These are phyloP conservation scores for Zenarchopterus dispar DNA, from an alignment of 2,797 vertebrate genomes.

Conservation along the genomic window DNA sequence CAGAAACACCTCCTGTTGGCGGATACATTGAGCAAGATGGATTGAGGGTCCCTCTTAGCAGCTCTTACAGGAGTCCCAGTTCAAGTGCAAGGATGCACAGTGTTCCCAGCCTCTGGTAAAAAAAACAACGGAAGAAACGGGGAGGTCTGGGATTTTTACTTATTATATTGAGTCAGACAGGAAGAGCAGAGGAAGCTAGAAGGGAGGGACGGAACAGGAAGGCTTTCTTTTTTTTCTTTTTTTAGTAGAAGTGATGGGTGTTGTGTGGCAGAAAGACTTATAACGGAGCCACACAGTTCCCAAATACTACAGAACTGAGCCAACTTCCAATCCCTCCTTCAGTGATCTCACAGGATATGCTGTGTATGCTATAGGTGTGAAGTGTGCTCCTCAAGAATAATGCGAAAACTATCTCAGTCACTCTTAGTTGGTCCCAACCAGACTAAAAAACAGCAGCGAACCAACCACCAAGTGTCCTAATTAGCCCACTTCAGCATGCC, in stretches of 20 bases:
- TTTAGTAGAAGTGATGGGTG: constrained; percentile 60
- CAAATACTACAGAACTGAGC: constrained; percentile 1
- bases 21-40: not conserved
- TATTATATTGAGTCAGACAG: constrained; percentile 72
- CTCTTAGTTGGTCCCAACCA: constrained; percentile 43
- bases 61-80: not conserved
- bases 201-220: constrained; percentile 72
- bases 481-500: constrained; percentile 72
- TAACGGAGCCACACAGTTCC: constrained; percentile 36
- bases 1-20: not conserved
- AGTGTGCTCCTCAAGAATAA: constrained; percentile 33
- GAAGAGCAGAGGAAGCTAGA: constrained; percentile 71
- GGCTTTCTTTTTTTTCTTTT: constrained; percentile 50
- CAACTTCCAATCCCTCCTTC: not conserved
- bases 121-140: constrained; percentile 46
- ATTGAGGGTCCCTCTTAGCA: not conserved
- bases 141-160: constrained; percentile 58
- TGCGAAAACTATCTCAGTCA: constrained; percentile 39
- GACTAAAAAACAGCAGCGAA: constrained; percentile 58
- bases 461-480: constrained; percentile 67
- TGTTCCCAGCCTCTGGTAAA: constrained; percentile 26
- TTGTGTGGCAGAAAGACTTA: constrained; percentile 37
- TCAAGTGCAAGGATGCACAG: constrained; percentile 35
- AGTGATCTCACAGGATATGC: constrained; percentile 11
- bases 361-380: constrained; percentile 23